Evolutionary conservation across 2,113 vertebrate genomes (phyloP), one percentile per base, ranked within the genome.

Genomic region (Dicerorhinus sumatrensis): DNA sequence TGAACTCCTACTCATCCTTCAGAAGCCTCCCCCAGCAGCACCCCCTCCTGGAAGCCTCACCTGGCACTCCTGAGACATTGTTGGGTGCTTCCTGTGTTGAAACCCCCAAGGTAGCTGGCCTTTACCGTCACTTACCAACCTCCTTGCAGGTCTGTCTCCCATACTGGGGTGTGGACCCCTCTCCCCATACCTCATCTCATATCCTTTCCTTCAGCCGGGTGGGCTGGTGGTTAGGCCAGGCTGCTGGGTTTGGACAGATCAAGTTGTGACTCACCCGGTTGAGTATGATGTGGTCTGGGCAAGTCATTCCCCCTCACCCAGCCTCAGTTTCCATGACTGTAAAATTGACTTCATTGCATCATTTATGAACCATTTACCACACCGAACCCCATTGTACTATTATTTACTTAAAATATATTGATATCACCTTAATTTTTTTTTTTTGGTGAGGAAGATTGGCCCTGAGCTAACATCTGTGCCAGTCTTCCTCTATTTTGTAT

Each of bases 11-110:
- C 10, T 67, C 51, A 70, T 42, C 58, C 89, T 80, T 70, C 75
- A 56, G 56, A 86, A 79, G 2, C 89, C 29, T 63, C 36, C 36
- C 23, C 6, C 21, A 27, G 58, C 70, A 54, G 20, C 29, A 31
- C 69, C 11, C 14, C 56, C 23, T 69, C 48, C 27, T 36, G 31
- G n/a, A 95, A 91, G 48, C 80, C 46, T 51, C 51, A 25, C 27
- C 17, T 36, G 31, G 10, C 27, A 18, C 17, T 85, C 46, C 25
- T 17, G 51, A 36, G 67, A 80, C 36, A 25, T 81, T 51, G 21
- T n/a, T 33, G n/a, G 81, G 33, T 69, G 70, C 63, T 76, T 94
- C 56, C 84, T 87, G 23, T 73, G 96, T 88, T 88, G 82, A 82
- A 77, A 14, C 56, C 89, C 67, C 21, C 23, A 46, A 36, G 39